Base-by-base conservation (phyloP, 2,888 invertebrate species). In the Yponomeuta cagnagella region DNA sequence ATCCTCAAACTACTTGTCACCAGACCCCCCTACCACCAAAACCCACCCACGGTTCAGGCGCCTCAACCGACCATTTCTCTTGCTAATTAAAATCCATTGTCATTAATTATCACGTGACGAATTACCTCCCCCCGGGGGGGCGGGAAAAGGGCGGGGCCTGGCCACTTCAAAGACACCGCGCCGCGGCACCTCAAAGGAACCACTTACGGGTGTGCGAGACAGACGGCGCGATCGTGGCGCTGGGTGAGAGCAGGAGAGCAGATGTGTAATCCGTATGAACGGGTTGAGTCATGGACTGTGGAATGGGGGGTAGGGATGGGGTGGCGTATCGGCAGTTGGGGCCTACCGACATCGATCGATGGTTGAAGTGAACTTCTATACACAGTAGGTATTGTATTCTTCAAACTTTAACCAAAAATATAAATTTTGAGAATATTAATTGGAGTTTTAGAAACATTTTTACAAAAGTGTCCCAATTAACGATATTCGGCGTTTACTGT, bases 61-160 rank as follows among this genome's bases (percentile, higher is more conserved):
- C 52, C 15, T 58, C 3, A 9, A 58, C 52, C 52, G 15, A 4
- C 52, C 52, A 58, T 58, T 58, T 58, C 52, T 58, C n/a, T 70
- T 83, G 77, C 80, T 88, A 90, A 91, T 90, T 91, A 90, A 90
- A 90, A 84, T 58, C 79, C 85, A 86, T 87, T 89, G 89, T 90
- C 89, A 88, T 90, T 90, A 63, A 37, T 68, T 68, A 89, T 76
- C 79, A 80, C 85, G 88, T 90, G 89, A 90, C 90, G 89, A 89
- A 90, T 90, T 87, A 87, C 85, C 81, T 76, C 79, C 76, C 77
- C 48, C 33, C 70, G 48, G 76, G 82, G 82, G 77, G 80, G 80
- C 79, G 79, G 79, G 82, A 77, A 74, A 77, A 76, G 81, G 90
- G 90, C 89, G 90, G 83, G 88, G 89, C 82, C 76, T 82, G 73